Percentiles rank a stretch among this genome's conserved stretches.
These are phyloP conservation scores for Neoitamus cyanurus DNA, from an alignment of 2,888 invertebrate genomes.

Conservation along the genomic window DNA sequence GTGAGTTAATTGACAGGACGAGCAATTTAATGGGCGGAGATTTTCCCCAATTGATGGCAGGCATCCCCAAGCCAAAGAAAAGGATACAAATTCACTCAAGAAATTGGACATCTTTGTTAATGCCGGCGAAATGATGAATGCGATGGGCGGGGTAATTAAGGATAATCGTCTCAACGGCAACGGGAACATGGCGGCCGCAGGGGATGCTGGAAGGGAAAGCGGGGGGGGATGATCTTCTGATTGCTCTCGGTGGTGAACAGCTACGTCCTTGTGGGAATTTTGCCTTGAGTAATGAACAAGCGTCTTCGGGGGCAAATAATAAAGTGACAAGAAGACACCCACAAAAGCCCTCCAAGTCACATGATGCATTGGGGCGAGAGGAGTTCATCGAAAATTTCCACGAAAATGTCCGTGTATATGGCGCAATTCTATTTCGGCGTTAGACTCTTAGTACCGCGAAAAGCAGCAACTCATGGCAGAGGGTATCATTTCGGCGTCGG, in stretches of 20 bases:
- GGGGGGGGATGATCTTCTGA: background rate
- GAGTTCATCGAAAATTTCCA: background rate
- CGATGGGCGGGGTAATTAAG: background rate
- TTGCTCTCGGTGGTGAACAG: background rate
- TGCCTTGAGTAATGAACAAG: background rate
- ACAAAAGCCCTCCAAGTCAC: background rate
- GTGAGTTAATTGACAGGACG: background rate
- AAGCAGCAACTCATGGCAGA: background rate
- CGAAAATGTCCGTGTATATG: background rate
- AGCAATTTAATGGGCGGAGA: background rate
- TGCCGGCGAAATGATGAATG: background rate
- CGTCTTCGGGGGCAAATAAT: background rate
- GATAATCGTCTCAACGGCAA: background rate
- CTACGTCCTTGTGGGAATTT: background rate
- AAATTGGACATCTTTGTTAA: constrained; percentile 1
- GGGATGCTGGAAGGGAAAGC: background rate
- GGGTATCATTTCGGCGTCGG: background rate
- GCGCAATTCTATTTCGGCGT: background rate
- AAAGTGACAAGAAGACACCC: background rate
- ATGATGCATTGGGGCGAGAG: background rate
- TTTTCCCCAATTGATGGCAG: background rate
- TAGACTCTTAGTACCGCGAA: background rate
- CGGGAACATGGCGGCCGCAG: background rate
- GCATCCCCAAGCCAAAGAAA: background rate
- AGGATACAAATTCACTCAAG: constrained; percentile 1